These are phyloP conservation scores for Polyodon spathula DNA, from an alignment of 2,113 vertebrate genomes.

Conservation along the genomic window DNA sequence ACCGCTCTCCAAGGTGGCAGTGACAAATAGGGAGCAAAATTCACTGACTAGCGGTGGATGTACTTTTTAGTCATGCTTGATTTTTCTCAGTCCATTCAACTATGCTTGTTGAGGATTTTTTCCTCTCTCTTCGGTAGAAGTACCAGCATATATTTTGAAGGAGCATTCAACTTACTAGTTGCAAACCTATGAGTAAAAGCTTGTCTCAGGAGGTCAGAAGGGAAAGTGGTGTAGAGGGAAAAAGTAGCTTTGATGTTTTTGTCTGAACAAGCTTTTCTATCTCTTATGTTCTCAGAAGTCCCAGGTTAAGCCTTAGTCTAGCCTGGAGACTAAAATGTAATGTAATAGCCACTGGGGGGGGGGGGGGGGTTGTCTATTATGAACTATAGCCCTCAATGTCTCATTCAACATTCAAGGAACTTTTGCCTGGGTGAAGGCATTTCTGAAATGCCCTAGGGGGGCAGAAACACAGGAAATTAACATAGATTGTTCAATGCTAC, in stretches of 20 bases:
- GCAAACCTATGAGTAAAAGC: conserved; percentile 47
- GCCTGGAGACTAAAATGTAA: conserved; percentile 22
- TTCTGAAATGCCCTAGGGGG: conserved; percentile 24
- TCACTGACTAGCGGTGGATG: conserved; percentile 93
- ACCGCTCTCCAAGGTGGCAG: conserved; percentile 89
- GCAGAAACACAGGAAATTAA: conserved; percentile 41
- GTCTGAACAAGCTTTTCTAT: conserved; percentile 18
- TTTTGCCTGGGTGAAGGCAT: not conserved
- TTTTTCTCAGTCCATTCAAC: conserved; percentile 84
- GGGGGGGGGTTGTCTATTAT: not conserved
- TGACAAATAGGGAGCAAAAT: conserved; percentile 96
- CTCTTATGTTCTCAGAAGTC: conserved; percentile 9
- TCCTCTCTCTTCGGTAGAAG: conserved; percentile 31
- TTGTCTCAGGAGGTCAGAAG: conserved; percentile 51
- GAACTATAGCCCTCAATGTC: too few species aligned
- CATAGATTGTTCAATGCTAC: conserved; percentile 44
- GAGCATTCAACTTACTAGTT: conserved; percentile 43
- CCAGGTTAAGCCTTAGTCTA: conserved; percentile 14
- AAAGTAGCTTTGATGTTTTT: conserved; percentile 45
- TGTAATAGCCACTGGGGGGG: not conserved
- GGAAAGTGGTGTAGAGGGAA: conserved; percentile 32
- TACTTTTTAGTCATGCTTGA: conserved; percentile 97
- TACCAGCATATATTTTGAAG: conserved; percentile 46
- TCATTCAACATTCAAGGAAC: not conserved
- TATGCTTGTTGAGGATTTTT: conserved; percentile 73